Evolutionary conservation across 92 coral and sea anemone genomes (phyloP).

Genomic region (Nematostella vectensis): DNA sequence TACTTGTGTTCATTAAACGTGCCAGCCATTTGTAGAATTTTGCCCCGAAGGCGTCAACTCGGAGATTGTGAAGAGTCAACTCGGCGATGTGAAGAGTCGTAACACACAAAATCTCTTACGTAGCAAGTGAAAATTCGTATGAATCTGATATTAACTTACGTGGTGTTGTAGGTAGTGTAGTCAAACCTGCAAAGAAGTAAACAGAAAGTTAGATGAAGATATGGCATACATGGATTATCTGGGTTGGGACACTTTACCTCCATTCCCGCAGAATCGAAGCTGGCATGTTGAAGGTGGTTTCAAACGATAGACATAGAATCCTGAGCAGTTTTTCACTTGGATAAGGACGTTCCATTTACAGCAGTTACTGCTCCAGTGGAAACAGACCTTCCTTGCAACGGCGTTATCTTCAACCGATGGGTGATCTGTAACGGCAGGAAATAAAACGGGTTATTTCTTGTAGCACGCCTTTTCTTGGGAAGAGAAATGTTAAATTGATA

Average conservation of each 20-base stretch:
- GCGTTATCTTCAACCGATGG: conserved; percentile 18
- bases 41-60: too few species aligned
- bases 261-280: conserved; percentile 23
- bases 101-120: too few species aligned
- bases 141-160: neutral
- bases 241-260: neutral
- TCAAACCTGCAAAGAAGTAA: neutral
- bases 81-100: too few species aligned
- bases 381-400: conserved; percentile 22
- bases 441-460: too few species aligned
- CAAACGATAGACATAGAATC: conserved; percentile 20
- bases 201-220: too few species aligned
- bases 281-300: conserved; percentile 19
- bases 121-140: too few species aligned
- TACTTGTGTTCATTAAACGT: too few species aligned
- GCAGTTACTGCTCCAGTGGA: conserved; percentile 27
- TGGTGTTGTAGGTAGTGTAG: conserved; percentile 1
- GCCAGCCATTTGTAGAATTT: too few species aligned
- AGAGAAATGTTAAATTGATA: too few species aligned
- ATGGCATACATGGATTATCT: too few species aligned
- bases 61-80: too few species aligned
- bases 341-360: conserved; percentile 18
- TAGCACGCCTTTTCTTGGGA: too few species aligned
- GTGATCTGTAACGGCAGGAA: conserved; percentile 17
- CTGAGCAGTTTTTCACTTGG: conserved; percentile 24